A percentile compares a stretch with the other conserved stretches of the same genome.
Evolutionary conservation across 2,797 vertebrate genomes (phyloP).

Genomic region (Thaleichthys pacificus): DNA sequence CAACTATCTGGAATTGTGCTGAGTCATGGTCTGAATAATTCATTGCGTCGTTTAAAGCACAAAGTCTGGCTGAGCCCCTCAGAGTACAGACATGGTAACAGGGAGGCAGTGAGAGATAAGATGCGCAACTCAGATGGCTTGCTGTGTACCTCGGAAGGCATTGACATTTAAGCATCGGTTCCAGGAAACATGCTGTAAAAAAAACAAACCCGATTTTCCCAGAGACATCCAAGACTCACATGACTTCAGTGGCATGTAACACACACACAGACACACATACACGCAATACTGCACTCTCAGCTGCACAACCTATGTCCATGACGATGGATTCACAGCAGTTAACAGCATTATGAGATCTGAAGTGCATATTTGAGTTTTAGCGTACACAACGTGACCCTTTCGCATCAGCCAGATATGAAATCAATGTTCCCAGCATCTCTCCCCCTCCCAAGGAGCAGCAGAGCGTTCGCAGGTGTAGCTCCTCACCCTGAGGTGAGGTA

Average conservation of each 20-base stretch:
- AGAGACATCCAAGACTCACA: constrained; percentile 35
- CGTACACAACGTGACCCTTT: not conserved
- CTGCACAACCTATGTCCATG: not conserved
- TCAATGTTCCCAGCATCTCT: not conserved
- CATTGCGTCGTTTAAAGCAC: not conserved
- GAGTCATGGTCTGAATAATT: not conserved
- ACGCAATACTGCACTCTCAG: constrained; percentile 6
- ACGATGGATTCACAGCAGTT: constrained; percentile 21
- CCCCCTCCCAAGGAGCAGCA: not conserved
- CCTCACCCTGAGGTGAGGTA: not conserved
- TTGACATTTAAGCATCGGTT: constrained; percentile 21
- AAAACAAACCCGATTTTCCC: constrained; percentile 26
- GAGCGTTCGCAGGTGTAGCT: not conserved
- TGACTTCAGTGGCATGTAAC: constrained; percentile 8
- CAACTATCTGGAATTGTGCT: not conserved
- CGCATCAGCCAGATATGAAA: no score
- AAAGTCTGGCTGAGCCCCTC: constrained; percentile 16
- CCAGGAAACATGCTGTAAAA: constrained; percentile 15
- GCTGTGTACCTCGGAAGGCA: constrained; percentile 32
- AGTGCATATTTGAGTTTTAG: constrained; percentile 13
- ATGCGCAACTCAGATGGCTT: not conserved
- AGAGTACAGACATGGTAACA: constrained; percentile 3
- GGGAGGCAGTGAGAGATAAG: constrained; percentile 9
- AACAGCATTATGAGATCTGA: constrained; percentile 17
- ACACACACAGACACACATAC: not conserved